phyloP scores from a whole-genome alignment of 2,113 vertebrate genomes.

The Daphoenositta chrysoptera region DNA sequence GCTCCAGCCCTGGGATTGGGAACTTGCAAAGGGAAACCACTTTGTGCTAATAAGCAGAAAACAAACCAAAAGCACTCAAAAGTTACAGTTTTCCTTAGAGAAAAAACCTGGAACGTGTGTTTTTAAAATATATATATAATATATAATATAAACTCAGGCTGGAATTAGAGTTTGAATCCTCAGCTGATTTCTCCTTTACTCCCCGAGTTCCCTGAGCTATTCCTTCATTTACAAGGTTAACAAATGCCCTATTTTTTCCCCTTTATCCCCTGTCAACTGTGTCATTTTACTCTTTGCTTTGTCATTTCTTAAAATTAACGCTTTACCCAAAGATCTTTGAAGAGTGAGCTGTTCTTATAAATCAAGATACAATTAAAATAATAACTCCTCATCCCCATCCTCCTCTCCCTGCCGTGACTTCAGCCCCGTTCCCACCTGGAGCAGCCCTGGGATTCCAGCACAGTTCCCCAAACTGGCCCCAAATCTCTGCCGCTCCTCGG shows the following conservation, averaged over 20 bases:
- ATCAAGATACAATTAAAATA: background rate
- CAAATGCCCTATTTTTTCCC: background rate
- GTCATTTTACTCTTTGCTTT: background rate
- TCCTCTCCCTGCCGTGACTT: background rate
- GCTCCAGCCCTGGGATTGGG: background rate
- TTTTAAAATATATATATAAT: no score
- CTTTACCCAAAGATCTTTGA: background rate
- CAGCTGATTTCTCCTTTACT: background rate
- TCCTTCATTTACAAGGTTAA: background rate
- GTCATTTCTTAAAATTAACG: background rate
- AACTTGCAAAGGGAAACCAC: background rate
- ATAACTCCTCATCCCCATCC: background rate
- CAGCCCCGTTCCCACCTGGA: background rate
- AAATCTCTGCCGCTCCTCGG: background rate
- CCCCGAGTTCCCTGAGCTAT: background rate
- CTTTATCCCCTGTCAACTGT: background rate
- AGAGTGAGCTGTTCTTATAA: background rate
- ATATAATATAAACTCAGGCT: background rate
- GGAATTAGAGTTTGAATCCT: background rate
- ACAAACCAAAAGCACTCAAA: background rate
- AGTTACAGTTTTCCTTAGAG: background rate
- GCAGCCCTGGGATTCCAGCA: no score
- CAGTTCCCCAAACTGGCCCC: background rate
- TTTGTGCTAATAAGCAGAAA: background rate
- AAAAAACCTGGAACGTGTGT: background rate